Evolutionary conservation across 2,113 vertebrate genomes (phyloP).

Genomic region (Stigmatopora argus): DNA sequence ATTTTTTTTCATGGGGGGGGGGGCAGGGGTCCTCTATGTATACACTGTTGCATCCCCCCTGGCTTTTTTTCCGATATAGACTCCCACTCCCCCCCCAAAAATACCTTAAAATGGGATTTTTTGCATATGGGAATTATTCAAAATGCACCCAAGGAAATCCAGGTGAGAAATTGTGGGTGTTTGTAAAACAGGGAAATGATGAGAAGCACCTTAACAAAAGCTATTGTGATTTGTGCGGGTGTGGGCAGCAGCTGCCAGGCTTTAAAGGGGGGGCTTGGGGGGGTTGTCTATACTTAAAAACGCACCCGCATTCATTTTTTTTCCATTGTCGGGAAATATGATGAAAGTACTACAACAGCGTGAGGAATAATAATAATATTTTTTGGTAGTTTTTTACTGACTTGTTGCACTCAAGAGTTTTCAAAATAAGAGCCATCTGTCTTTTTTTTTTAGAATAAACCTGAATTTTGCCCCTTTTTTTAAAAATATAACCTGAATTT

Average conservation of each 20-base stretch:
- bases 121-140: too few relatives aligned
- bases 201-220: neutral
- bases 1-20: slow-evolving; percentile 17
- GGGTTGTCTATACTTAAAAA: too few relatives aligned
- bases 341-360: too few relatives aligned
- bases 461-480: too few relatives aligned
- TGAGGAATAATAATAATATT: neutral
- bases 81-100: too few relatives aligned
- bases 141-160: too few relatives aligned
- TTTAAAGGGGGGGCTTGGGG: too few relatives aligned
- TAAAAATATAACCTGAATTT: too few relatives aligned
- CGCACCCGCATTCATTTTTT: neutral
- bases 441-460: too few relatives aligned
- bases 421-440: neutral
- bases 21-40: too few relatives aligned
- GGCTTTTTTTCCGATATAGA: neutral
- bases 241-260: neutral
- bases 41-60: slow-evolving; percentile 50
- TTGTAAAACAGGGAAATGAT: neutral
- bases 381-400: neutral
- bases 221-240: neutral
- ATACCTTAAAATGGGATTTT: too few relatives aligned
- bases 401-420: neutral
- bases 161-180: too few relatives aligned
- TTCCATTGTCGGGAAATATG: neutral